These are phyloP conservation scores for Ips typographus DNA, from an alignment of 1,140 invertebrate species.

Conservation along the genomic window DNA sequence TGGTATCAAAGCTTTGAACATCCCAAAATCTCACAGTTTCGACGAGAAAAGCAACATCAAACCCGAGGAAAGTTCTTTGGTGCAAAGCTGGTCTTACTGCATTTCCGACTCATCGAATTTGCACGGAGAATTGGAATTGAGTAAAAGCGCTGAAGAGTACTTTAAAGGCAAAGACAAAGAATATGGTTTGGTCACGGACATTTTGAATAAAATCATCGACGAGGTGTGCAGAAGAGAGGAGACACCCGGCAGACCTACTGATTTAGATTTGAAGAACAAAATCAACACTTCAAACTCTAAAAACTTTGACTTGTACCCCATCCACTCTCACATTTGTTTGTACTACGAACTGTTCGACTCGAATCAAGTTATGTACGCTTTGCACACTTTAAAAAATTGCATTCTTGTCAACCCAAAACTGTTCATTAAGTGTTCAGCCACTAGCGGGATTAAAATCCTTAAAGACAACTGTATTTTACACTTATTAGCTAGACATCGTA, in stretches of 20 bases:
- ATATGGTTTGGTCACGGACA: conserved; percentile 41
- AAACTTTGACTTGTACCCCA: conserved; percentile 64
- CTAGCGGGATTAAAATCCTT: conserved; percentile 48
- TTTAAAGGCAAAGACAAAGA: conserved; percentile 44
- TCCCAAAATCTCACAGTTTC: conserved; percentile 51
- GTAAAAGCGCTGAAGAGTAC: conserved; percentile 50
- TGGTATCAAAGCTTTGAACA: conserved; percentile 48
- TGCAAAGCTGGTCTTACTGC: conserved; percentile 51
- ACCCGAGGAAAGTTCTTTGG: conserved; percentile 42
- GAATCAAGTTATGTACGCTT: conserved; percentile 73
- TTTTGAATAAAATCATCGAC: conserved; percentile 47
- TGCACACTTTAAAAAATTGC: conserved; percentile 74
- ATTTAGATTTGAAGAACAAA: conserved; percentile 44
- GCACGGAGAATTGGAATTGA: conserved; percentile 46
- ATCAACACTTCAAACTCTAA: conserved; percentile 48
- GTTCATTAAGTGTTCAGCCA: conserved; percentile 59
- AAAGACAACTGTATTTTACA: conserved; percentile 61
- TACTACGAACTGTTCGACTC: conserved; percentile 83
- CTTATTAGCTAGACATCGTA: conserved; percentile 74
- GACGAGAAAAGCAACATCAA: conserved; percentile 47
- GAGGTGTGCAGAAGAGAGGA: conserved; percentile 41
- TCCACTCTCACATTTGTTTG: conserved; percentile 81
- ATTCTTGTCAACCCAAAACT: conserved; percentile 72
- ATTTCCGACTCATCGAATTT: conserved; percentile 48
- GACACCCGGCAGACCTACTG: conserved; percentile 31